Evolutionary conservation across 2,113 vertebrate species (phyloP).

Genomic region (Philantomba maxwellii): DNA sequence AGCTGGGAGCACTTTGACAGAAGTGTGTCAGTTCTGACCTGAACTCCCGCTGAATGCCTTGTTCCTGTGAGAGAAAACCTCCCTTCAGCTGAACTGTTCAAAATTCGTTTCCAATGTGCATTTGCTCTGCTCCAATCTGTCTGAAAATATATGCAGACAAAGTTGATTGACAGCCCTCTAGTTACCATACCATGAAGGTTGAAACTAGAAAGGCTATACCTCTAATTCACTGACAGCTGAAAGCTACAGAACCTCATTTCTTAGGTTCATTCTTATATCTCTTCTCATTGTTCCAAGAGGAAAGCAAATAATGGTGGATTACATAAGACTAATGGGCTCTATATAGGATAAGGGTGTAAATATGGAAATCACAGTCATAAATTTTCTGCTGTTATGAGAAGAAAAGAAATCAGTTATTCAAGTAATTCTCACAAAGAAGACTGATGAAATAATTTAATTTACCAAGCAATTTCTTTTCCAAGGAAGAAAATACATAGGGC

Average conservation of each 20-base stretch:
- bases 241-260: slow-evolving; percentile 54
- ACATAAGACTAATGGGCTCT: slow-evolving; percentile 22
- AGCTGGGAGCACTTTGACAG: slow-evolving; percentile 40
- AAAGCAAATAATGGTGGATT: slow-evolving; percentile 58
- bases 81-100: slow-evolving; percentile 48
- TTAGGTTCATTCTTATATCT: slow-evolving; percentile 38
- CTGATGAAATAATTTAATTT: slow-evolving; percentile 1
- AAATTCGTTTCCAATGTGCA: slow-evolving; percentile 56
- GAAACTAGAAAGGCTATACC: slow-evolving; percentile 18
- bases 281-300: slow-evolving; percentile 35
- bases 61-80: slow-evolving; percentile 58
- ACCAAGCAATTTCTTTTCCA: neutral
- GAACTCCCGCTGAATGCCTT: slow-evolving; percentile 27
- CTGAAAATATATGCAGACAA: slow-evolving; percentile 53
- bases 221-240: slow-evolving; percentile 48
- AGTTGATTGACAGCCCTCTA: slow-evolving; percentile 63
- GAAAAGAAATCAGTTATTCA: slow-evolving; percentile 3
- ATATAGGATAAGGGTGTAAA: neutral
- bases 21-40: slow-evolving; percentile 45
- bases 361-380: slow-evolving; percentile 17
- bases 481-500: neutral
- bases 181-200: slow-evolving; percentile 35
- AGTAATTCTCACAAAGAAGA: neutral
- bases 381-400: neutral
- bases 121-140: slow-evolving; percentile 34